Evolutionary conservation across 2,113 vertebrate genomes (phyloP), one percentile per base, ranked within the genome.

Genomic region (Butorides virescens): DNA sequence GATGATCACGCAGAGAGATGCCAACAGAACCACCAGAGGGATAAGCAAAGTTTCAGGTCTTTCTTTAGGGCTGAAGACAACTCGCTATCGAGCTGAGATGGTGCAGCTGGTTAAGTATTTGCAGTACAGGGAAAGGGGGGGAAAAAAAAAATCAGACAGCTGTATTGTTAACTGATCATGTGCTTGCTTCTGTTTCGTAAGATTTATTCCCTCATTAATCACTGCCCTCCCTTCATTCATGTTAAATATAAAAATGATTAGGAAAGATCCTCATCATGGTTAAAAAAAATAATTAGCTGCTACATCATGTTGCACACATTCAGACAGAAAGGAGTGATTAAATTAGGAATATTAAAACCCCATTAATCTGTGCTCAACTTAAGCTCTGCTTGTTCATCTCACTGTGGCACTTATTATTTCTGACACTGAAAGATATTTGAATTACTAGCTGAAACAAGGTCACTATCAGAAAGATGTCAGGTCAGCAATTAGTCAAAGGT

Each of bases 221-320:
- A 99, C 97, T 93, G 97, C 93, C 95, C 96, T 98, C 95, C 96
- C 97, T 97, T 98, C 98, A 98, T 98, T 99, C 98, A 98, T 97
- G 98, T 98, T 97, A 98, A 98, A 98, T 98, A 98, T 97, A 97
- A 98, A 98, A 98, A 98, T 98, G 97, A 98, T 98, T 98, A 98
- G 97, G 97, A 98, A 98, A 98, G 98, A 99, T 98, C 98, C 98
- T 98, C 97, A 98, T 98, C 98, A 98, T 97, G 98, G 98, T 98
- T 98, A 98, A 99, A 99, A 99, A 99, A 99, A 99, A 99, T 99
- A 99, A 99, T 99, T 99, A 99, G 99, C 98, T 98, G 97, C 98
- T 98, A 98, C 98, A 98, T 98, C 98, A 98, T 97, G 98, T 98
- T 98, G 98, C 98, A 98, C 97, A 97, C 97, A 96, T 97, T 96